phyloP scores from a whole-genome alignment of 2,888 invertebrate genomes.

The Scelioninae gen. 2 region DNA sequence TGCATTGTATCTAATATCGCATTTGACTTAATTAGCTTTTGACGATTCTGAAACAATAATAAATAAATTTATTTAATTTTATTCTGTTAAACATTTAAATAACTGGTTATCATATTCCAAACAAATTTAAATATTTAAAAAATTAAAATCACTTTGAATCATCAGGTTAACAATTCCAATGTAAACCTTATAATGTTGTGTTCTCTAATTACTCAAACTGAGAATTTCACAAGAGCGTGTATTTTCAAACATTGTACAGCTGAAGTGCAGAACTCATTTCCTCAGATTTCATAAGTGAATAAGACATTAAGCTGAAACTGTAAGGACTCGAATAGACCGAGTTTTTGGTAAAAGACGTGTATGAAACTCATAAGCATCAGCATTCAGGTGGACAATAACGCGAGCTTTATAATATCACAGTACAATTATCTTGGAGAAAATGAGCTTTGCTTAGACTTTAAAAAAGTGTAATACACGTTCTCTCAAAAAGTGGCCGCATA shows the following conservation, averaged over 20 bases:
- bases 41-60: constrained; percentile 73
- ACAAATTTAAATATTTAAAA: no score
- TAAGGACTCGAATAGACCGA: constrained; percentile 45
- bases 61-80: neutral
- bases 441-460: constrained; percentile 68
- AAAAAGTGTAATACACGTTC: constrained; percentile 62
- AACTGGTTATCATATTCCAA: no score
- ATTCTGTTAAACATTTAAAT: no score
- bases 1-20: constrained; percentile 66
- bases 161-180: constrained; percentile 17
- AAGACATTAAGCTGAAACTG: constrained; percentile 54
- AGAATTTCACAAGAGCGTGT: constrained; percentile 40
- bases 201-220: constrained; percentile 42
- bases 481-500: constrained; percentile 60
- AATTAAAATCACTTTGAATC: constrained; percentile 14
- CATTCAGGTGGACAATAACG: constrained; percentile 59
- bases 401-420: constrained; percentile 64
- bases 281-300: constrained; percentile 58
- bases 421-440: constrained; percentile 70
- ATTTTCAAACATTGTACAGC: constrained; percentile 48
- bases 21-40: constrained; percentile 66
- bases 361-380: constrained; percentile 51
- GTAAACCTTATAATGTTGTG: constrained; percentile 45
- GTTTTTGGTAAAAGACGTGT: constrained; percentile 59
- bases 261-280: constrained; percentile 58